Evolutionary conservation across 2,888 invertebrate species (phyloP), one percentile per base, ranked within the genome.

Genomic region (Cheiracanthium punctorium): DNA sequence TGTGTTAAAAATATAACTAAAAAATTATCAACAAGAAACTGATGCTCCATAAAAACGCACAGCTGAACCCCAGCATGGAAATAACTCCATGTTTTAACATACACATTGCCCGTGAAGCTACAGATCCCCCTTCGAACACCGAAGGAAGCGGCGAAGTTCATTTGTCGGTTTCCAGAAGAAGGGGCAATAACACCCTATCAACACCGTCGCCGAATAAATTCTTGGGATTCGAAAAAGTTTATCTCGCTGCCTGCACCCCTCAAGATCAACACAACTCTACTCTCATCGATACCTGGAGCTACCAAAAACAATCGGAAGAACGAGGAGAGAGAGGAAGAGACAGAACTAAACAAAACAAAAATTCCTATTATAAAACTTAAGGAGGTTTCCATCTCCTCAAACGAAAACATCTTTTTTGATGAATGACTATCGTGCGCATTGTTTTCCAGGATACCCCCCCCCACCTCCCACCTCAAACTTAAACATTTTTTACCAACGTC

Each of bases 361-460:
- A 58, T 58, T 58, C 58, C 58, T 24, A 58, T 58, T 58, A 58
- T 58, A 58, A 58, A 58, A 58, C 58, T 58, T 58, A 24, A 58
- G 58, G 58, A 58, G 58, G 58, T 58, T 58, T 69, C 37, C 33
- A 32, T 69, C 37, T 33, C 33, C 69, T 37, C 37, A 30, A 69
- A 69, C 30, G 73, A 79, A 70, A 79, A 69, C 70, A 80, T 74
- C 65, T 74, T 77, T 73, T 74, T 67, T 85, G 84, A 85, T 85
- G 73, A 85, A 85, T 79, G 84, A 85, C 79, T 79, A 79, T 73
- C 58, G 58, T 33, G 69, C 71, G 74, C 79, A 85, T 85, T 85
- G 84, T 85, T 79, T 79, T 79, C 69, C 20, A 69, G 69, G 24
- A 32, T 58, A 14, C 37, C 32, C 65, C 41, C 65, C 73, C 24